These are phyloP conservation scores for Dynastes tityus DNA, from an alignment of 2,888 invertebrate genomes.

Conservation along the genomic window DNA sequence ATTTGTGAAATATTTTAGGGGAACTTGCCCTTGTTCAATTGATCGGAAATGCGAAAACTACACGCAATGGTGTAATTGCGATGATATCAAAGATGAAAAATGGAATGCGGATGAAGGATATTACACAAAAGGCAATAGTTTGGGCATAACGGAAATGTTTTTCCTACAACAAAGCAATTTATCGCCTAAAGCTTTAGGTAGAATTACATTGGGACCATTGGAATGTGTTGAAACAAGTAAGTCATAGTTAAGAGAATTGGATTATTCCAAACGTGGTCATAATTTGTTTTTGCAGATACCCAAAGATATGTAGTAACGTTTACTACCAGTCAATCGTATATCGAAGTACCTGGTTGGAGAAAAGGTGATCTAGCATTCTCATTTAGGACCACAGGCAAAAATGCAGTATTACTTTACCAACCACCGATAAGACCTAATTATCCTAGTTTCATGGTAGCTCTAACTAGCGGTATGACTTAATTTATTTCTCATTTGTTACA, in stretches of 20 bases:
- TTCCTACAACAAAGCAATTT: conserved; percentile 90
- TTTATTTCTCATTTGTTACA: no score
- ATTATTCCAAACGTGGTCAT: no score
- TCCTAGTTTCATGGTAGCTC: conserved; percentile 92
- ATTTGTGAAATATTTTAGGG: conserved; percentile 69
- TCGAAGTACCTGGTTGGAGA: conserved; percentile 94
- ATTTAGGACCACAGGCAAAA: conserved; percentile 92
- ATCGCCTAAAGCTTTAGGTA: conserved; percentile 86
- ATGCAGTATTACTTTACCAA: conserved; percentile 91
- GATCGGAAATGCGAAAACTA: conserved; percentile 88
- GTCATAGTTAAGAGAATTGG: conserved; percentile 62
- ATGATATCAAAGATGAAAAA: conserved; percentile 84
- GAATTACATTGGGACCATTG: conserved; percentile 91
- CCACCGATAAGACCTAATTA: conserved; percentile 91
- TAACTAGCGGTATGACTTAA: conserved; percentile 79
- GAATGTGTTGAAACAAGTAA: conserved; percentile 96
- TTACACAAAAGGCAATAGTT: conserved; percentile 83
- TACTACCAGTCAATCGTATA: conserved; percentile 92
- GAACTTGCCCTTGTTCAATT: conserved; percentile 83
- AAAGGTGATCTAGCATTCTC: conserved; percentile 94
- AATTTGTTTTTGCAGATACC: conserved; percentile 77
- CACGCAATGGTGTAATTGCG: conserved; percentile 91
- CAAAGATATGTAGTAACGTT: conserved; percentile 95
- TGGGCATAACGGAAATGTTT: conserved; percentile 93
- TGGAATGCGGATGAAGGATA: conserved; percentile 93